These are phyloP conservation scores for Scomberomorus guttatus DNA, from an alignment of 2,797 vertebrate species.

Conservation along the genomic window DNA sequence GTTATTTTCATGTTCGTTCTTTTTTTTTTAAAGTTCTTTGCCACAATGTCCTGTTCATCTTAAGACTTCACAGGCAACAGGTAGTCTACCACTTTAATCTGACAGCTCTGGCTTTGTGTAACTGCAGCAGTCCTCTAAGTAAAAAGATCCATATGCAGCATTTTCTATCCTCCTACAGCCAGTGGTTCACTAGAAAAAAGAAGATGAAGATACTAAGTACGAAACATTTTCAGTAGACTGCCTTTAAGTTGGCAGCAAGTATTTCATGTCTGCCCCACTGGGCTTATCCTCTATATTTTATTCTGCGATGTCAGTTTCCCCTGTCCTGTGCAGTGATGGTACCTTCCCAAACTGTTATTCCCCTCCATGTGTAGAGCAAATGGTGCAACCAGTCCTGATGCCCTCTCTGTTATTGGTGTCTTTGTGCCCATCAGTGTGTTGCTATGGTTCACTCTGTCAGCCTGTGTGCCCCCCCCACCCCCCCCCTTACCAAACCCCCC, in stretches of 20 bases:
- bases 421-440: slow-evolving; percentile 71
- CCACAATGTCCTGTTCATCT: neutral
- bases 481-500: slow-evolving; percentile 22
- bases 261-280: slow-evolving; percentile 37
- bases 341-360: slow-evolving; percentile 53
- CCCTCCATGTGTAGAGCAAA: slow-evolving; percentile 58
- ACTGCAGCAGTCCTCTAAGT: neutral
- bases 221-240: slow-evolving; percentile 37
- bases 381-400: slow-evolving; percentile 70
- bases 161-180: slow-evolving; percentile 9
- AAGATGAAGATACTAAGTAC: slow-evolving; percentile 12
- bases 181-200: neutral
- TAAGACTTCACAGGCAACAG: slow-evolving; percentile 25
- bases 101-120: slow-evolving; percentile 13
- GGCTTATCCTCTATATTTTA: slow-evolving; percentile 38
- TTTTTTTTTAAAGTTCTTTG: neutral
- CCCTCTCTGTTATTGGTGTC: slow-evolving; percentile 68
- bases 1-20: neutral
- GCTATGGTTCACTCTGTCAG: slow-evolving; percentile 70
- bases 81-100: slow-evolving; percentile 12
- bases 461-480: slow-evolving; percentile 9
- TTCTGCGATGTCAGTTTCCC: slow-evolving; percentile 40
- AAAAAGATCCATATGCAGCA: slow-evolving; percentile 15
- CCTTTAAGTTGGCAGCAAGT: slow-evolving; percentile 24
- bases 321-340: slow-evolving; percentile 47